Evolutionary conservation across 2,888 invertebrate genomes (phyloP).

Genomic region (Amiota minor): DNA sequence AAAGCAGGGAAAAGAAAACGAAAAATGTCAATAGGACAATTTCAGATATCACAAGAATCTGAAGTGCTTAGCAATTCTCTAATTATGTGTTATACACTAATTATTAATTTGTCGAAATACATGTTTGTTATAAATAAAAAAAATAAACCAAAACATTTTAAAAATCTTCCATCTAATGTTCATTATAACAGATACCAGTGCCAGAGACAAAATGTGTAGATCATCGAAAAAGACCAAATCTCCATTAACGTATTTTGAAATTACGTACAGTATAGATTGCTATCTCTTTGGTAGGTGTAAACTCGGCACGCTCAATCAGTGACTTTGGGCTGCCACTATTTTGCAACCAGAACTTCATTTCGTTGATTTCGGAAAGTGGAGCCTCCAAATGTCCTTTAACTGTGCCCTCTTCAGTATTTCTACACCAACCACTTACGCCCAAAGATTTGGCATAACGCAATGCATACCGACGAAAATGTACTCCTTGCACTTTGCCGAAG

Average conservation of each 20-base stretch:
- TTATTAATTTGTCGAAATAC: conserved; percentile 11
- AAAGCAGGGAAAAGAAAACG: conserved; percentile 27
- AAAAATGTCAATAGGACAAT: neutral
- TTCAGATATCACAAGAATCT: neutral
- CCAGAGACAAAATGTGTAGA: neutral
- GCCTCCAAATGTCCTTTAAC: conserved; percentile 79
- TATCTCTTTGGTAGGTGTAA: conserved; percentile 79
- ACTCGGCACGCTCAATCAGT: conserved; percentile 81
- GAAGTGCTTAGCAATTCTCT: neutral
- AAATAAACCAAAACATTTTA: neutral
- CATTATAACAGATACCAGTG: neutral
- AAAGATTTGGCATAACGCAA: conserved; percentile 55
- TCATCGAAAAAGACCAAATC: too few species aligned
- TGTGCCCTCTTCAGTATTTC: conserved; percentile 77
- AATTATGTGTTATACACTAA: neutral
- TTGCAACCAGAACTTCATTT: conserved; percentile 76
- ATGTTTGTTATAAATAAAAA: neutral
- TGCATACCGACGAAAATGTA: conserved; percentile 62
- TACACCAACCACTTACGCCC: conserved; percentile 79
- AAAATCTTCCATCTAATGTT: neutral
- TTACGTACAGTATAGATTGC: conserved; percentile 73
- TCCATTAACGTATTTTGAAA: conserved; percentile 74
- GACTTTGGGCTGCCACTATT: conserved; percentile 83
- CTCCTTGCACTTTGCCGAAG: conserved; percentile 62
- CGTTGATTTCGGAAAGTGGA: conserved; percentile 73